Conservation (phyloP, 2,888 invertebrate genomes). For the Brenthis ino region DNA sequence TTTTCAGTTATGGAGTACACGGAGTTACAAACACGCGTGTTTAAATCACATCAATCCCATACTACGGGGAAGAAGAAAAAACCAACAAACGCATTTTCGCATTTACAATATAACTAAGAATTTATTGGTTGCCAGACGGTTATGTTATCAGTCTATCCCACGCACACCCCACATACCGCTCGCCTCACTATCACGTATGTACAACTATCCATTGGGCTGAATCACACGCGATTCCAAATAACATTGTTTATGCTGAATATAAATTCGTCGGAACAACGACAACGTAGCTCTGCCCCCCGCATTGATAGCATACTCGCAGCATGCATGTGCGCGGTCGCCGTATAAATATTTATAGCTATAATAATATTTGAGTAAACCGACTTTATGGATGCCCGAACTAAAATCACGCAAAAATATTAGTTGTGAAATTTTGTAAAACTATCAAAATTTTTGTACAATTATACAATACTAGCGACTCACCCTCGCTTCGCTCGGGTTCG, state of each 20-base stretch:
- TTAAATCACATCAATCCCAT: too few relatives aligned
- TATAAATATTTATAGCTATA: constrained; percentile 6
- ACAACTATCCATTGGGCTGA: background rate
- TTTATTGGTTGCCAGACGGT: too few relatives aligned
- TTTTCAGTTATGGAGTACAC: too few relatives aligned
- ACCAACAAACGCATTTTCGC: too few relatives aligned
- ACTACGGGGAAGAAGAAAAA: too few relatives aligned
- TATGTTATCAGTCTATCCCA: background rate
- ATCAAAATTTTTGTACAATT: too few relatives aligned
- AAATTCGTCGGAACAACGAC: constrained; percentile 15
- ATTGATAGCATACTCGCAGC: constrained; percentile 4
- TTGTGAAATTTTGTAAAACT: background rate
- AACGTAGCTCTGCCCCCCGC: constrained; percentile 6
- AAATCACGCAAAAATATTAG: background rate
- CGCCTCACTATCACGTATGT: background rate
- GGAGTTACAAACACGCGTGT: too few relatives aligned
- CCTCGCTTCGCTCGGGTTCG: too few relatives aligned
- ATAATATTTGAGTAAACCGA: background rate
- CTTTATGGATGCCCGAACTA: too few relatives aligned
- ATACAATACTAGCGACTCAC: too few relatives aligned
- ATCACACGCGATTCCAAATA: constrained; percentile 23
- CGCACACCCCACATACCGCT: background rate
- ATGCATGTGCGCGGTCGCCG: background rate
- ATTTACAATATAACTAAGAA: too few relatives aligned
- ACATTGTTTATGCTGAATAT: constrained; percentile 17